Evolutionary conservation across 1,140 invertebrate genomes (phyloP), one percentile per base, ranked within the genome.

Genomic region (Orussus abietinus): DNA sequence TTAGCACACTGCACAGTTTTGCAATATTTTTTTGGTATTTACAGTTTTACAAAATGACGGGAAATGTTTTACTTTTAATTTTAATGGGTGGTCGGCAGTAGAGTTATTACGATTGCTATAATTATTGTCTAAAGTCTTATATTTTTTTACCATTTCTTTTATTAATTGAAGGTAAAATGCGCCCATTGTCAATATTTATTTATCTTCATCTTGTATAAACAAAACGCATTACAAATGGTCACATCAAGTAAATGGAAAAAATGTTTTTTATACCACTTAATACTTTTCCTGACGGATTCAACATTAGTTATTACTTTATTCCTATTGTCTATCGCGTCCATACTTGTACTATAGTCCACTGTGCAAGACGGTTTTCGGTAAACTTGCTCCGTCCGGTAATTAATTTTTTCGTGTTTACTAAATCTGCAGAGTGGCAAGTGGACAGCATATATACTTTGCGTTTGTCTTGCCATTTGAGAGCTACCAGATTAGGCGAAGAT

Each of bases 401-500:
- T 25, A 25, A 11, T 37, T 31, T 55, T 55, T 39, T 20, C 34
- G 12, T n/a, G n/a, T n/a, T n/a, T n/a, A n/a, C n/a, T n/a, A n/a
- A n/a, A 43, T 39, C 32, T 17, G 42, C 18, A n/a, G 15, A 34
- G 28, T 61, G 45, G n/a, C 47, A 37, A 28, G 53, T 56, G 40
- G 58, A 48, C 5, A 62, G 42, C 46, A 58, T 59, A 18, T 34
- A 37, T 13, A 59, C 43, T 9, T 57, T 42, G n/a, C 20, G 48
- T 38, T 53, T 51, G 29, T 61, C 50, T 13, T 45, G 30, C 51
- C 53, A 62, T 28, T 53, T 56, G 15, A 53, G n/a, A 28, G 49
- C 45, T 19, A 58, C 25, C 32, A 52, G 11, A 11, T 47, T 54
- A 36, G 44, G 19, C 5, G 44, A 50, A 12, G 41, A 38, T 14